Evolutionary conservation across 2,113 vertebrate genomes (phyloP).

Genomic region (Etia nguti): DNA sequence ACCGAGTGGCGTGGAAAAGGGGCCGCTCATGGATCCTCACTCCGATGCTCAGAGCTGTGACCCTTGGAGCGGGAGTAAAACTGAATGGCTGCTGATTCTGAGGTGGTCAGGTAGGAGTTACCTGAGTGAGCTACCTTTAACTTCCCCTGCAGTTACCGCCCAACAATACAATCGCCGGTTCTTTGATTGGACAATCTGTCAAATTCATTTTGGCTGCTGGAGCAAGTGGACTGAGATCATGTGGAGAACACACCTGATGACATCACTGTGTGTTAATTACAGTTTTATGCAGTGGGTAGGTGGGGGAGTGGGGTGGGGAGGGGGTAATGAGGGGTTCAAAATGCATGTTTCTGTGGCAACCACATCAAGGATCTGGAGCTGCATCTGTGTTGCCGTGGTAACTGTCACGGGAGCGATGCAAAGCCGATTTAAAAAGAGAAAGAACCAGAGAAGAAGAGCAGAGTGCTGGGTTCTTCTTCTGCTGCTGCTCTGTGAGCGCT

Average conservation of each 20-base stretch:
- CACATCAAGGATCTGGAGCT: not conserved
- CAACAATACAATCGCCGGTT: not conserved
- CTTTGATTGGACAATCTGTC: not conserved
- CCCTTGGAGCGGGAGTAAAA: not conserved
- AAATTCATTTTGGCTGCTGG: not conserved
- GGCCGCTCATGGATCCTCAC: not conserved
- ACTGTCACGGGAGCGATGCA: not conserved
- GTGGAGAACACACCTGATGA: not conserved
- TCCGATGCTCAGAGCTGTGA: not conserved
- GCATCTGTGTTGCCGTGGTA: constrained; percentile 3
- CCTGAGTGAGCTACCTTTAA: not conserved
- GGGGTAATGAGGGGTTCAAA: not conserved
- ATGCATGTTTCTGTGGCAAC: constrained; percentile 46
- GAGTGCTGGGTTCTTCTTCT: not conserved
- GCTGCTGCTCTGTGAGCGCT: not conserved
- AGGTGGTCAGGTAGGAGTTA: not conserved
- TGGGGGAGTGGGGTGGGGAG: not conserved
- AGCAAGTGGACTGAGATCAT: not conserved
- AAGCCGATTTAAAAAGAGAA: not conserved
- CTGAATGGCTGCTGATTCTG: not conserved
- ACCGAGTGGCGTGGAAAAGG: not conserved
- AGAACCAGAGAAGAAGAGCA: not conserved
- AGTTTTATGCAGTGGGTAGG: not conserved
- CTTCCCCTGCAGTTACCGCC: not conserved
- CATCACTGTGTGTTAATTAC: not conserved